Percentiles rank a stretch among this genome's conserved stretches.
phyloP scores from a whole-genome alignment of 2,113 vertebrate species.

The Silurus meridionalis region DNA sequence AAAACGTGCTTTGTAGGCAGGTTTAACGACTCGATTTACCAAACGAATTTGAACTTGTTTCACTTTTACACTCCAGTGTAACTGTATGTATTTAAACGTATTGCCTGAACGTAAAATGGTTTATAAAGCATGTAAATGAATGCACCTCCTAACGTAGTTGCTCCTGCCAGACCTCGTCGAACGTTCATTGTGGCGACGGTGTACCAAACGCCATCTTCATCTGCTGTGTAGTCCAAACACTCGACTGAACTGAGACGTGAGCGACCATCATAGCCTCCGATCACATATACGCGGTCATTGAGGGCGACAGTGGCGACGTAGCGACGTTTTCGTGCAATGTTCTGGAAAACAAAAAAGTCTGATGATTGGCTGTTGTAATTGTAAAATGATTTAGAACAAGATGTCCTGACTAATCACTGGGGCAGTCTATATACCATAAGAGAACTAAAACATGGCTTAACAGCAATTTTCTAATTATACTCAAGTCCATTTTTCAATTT shows the following conservation, averaged over 20 bases:
- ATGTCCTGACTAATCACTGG: background rate
- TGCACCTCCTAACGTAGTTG: slow-evolving; percentile 92
- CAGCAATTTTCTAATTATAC: background rate
- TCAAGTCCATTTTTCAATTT: background rate
- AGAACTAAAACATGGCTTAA: background rate
- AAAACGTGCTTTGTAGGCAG: slow-evolving; percentile 33
- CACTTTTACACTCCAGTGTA: background rate
- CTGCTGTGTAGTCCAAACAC: slow-evolving; percentile 92
- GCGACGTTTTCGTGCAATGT: slow-evolving; percentile 92
- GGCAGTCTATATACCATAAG: background rate
- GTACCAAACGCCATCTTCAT: slow-evolving; percentile 98
- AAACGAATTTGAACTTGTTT: background rate
- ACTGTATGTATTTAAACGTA: background rate
- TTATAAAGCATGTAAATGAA: background rate
- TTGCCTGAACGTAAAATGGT: background rate
- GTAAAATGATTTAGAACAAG: background rate
- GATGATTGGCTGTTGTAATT: background rate
- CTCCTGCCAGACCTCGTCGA: slow-evolving; percentile 89
- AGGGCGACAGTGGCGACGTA: slow-evolving; percentile 96
- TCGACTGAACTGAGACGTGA: slow-evolving; percentile 96
- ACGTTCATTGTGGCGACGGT: slow-evolving; percentile 98
- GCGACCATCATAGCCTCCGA: slow-evolving; percentile 94
- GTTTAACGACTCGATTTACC: background rate
- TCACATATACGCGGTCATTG: slow-evolving; percentile 94
- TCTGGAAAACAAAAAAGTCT: slow-evolving; percentile 67